Evolutionary conservation across 2,113 vertebrate species (phyloP).

Genomic region (Podiceps cristatus): DNA sequence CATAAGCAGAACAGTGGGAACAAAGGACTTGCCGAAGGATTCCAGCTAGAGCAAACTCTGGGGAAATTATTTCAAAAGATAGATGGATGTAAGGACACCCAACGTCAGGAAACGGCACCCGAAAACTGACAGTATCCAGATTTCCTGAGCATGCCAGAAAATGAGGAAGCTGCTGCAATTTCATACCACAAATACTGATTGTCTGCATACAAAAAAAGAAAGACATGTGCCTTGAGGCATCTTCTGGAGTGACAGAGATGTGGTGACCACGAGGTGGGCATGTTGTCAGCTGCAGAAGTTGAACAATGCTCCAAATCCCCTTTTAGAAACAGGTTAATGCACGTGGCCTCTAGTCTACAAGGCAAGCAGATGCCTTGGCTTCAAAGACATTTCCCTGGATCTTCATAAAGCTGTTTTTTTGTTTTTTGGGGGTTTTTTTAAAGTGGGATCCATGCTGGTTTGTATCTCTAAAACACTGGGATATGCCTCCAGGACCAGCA

Average conservation of each 20-base stretch:
- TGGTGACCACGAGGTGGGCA: neutral
- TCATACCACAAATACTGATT: neutral
- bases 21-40: neutral
- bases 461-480: neutral
- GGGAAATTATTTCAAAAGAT: neutral
- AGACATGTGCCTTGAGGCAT: neutral
- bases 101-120: conserved; percentile 1
- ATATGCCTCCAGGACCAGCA: neutral
- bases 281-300: neutral
- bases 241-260: neutral
- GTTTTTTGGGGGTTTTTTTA: too few relatives aligned
- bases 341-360: neutral
- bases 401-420: neutral
- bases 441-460: neutral
- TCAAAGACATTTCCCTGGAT: neutral
- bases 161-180: neutral
- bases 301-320: neutral
- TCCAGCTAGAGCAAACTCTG: neutral
- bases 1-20: neutral
- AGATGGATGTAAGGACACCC: neutral
- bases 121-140: neutral
- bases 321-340: neutral
- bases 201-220: neutral
- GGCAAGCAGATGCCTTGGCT: neutral
- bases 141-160: neutral